Evolutionary conservation across 2,113 vertebrate genomes (phyloP), one percentile per base, ranked within the genome.

Genomic region (Pyrgilauda ruficollis): DNA sequence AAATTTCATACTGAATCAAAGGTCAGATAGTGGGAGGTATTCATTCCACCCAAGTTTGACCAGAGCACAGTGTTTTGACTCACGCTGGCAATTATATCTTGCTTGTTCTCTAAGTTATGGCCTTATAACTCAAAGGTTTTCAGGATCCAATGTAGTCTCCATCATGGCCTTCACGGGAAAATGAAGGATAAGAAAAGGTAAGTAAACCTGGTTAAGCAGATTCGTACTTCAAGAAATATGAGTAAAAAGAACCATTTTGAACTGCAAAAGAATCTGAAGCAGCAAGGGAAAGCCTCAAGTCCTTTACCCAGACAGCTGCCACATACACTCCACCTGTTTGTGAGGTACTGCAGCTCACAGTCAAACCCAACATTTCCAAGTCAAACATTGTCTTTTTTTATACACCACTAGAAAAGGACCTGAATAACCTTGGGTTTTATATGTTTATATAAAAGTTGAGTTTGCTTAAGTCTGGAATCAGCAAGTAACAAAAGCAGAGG

Each of bases 11-110:
- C 5, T 8, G 5, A 73, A 76, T 39, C 30, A 69, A 78, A 28
- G 12, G 15, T 18, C 0, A 1, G 21, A 35, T 7, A 64, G 26
- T 3, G 15, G 13, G 19, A 83, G 2, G 17, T 44, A 84, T 11
- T 61, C 5, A 41, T 55, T 44, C 31, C 19, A 79, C n/a, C 21
- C 20, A 8, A 61, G 37, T 33, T 15, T 73, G 41, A 90, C 12
- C 7, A 66, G 22, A 85, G 26, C 17, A 62, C 28, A 69, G 14
- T 1, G 2, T 73, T 83, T 69, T 80, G 46, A 80, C 3, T 20
- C 26, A 35, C 0, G 1, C 11, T 6, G 13, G 28, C 19, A 87
- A 39, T 21, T 61, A 33, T 1, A 0, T 21, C 13, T 66, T 50
- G 21, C 7, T 73, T 64, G 19, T 64, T 9, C 17, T 37, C 20